These are phyloP conservation scores for Echinops telfairi DNA, from an alignment of 2,113 vertebrate genomes.

Conservation along the genomic window DNA sequence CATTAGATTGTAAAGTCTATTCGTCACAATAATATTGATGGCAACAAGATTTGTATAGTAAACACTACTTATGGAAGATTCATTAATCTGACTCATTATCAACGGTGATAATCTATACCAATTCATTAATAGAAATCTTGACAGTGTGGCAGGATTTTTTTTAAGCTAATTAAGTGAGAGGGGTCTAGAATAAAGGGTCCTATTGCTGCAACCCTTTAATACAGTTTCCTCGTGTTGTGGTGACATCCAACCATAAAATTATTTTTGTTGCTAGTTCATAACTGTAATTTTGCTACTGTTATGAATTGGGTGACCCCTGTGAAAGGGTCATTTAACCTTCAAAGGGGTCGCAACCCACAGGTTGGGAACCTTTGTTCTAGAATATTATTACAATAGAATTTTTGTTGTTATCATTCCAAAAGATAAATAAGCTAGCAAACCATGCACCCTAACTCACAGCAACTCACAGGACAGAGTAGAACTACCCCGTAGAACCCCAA, in stretches of 20 bases:
- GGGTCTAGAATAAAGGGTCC: neutral
- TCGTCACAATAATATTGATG: neutral
- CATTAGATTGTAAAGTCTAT: neutral
- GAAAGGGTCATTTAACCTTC: too few relatives aligned
- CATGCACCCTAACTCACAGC: neutral
- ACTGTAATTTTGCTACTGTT: too few relatives aligned
- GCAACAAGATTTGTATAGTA: constrained; percentile 15
- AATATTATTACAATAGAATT: neutral
- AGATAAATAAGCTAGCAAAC: neutral
- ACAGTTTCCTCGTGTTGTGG: too few relatives aligned
- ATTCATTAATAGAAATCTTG: neutral
- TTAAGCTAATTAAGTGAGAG: neutral
- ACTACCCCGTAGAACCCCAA: neutral
- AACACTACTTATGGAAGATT: neutral
- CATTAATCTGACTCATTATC: neutral
- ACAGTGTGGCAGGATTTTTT: neutral
- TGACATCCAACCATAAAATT: too few relatives aligned
- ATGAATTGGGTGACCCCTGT: too few relatives aligned
- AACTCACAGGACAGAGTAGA: neutral
- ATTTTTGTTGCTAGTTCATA: too few relatives aligned
- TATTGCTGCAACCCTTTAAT: too few relatives aligned
- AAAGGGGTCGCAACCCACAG: too few relatives aligned
- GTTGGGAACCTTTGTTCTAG: too few relatives aligned
- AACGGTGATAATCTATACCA: neutral
- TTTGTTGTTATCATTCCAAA: neutral